Conservation (phyloP, 1,140 invertebrate genomes). For the Laupala kohalensis region DNA sequence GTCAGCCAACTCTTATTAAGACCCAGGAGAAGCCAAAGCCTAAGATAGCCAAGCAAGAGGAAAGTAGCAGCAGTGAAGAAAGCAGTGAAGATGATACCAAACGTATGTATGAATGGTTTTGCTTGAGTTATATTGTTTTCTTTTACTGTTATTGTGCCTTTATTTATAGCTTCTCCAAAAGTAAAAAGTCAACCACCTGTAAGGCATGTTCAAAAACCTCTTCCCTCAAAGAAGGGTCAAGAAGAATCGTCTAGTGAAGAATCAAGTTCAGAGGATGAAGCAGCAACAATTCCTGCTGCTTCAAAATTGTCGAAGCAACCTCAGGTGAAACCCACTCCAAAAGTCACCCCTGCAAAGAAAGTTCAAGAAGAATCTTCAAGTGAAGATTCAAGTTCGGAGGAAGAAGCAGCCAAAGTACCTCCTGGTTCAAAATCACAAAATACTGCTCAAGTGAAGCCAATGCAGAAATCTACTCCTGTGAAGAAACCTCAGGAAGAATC, state of each 20-base stretch:
- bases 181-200: too few relatives aligned
- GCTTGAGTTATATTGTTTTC: too few relatives aligned
- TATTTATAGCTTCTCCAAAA: too few relatives aligned
- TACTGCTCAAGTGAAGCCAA: slow-evolving; percentile 12
- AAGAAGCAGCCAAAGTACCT: slow-evolving; percentile 22
- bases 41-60: not conserved
- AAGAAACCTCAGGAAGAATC: slow-evolving; percentile 17
- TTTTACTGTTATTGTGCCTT: too few relatives aligned
- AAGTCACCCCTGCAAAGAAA: slow-evolving; percentile 13
- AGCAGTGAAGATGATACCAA: slow-evolving; percentile 21
- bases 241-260: slow-evolving; percentile 11
- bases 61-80: slow-evolving; percentile 1
- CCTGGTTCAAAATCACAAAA: slow-evolving; percentile 6
- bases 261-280: slow-evolving; percentile 1
- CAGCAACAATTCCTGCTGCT: not conserved
- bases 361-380: slow-evolving; percentile 18
- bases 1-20: not conserved
- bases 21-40: not conserved
- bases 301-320: too few relatives aligned
- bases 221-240: slow-evolving; percentile 4
- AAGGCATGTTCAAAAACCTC: too few relatives aligned
- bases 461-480: slow-evolving; percentile 2
- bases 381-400: slow-evolving; percentile 21
- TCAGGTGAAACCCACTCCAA: slow-evolving; percentile 14
- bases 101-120: not conserved